Conservation (phyloP, 2,888 invertebrate species). For the Blastobasis lacticolella region DNA sequence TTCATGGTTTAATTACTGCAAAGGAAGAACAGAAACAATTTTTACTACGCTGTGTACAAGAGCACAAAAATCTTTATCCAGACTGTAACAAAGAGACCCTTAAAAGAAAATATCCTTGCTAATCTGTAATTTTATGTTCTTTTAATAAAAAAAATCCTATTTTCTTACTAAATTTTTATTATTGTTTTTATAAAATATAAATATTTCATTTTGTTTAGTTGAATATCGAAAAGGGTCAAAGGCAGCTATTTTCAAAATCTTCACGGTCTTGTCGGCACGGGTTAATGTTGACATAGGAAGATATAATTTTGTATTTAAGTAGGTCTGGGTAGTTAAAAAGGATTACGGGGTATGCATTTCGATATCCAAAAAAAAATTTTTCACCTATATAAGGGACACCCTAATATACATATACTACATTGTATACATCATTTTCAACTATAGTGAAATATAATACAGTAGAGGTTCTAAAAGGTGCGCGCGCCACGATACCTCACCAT, state of each 20-base stretch:
- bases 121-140: neutral
- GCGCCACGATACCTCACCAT: too few species aligned
- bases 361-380: slow-evolving; percentile 2
- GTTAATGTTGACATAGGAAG: slow-evolving; percentile 4
- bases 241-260: slow-evolving; percentile 2
- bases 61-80: slow-evolving; percentile 5
- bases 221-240: neutral
- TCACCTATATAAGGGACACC: slow-evolving; percentile 8
- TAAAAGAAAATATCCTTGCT: slow-evolving; percentile 5
- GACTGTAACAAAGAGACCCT: slow-evolving; percentile 9
- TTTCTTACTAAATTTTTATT: neutral
- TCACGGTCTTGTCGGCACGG: slow-evolving; percentile 9
- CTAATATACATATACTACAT: slow-evolving; percentile 3
- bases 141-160: neutral
- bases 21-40: slow-evolving; percentile 13
- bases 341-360: slow-evolving; percentile 8
- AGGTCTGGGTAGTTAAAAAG: neutral
- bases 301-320: slow-evolving; percentile 6
- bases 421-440: too few species aligned
- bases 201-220: neutral
- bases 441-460: too few species aligned
- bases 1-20: slow-evolving; percentile 15
- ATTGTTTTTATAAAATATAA: neutral
- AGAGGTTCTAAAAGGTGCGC: too few species aligned
- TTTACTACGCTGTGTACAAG: slow-evolving; percentile 13